phyloP scores from a whole-genome alignment of 2,888 invertebrate genomes.

The Iphiclides podalirius region DNA sequence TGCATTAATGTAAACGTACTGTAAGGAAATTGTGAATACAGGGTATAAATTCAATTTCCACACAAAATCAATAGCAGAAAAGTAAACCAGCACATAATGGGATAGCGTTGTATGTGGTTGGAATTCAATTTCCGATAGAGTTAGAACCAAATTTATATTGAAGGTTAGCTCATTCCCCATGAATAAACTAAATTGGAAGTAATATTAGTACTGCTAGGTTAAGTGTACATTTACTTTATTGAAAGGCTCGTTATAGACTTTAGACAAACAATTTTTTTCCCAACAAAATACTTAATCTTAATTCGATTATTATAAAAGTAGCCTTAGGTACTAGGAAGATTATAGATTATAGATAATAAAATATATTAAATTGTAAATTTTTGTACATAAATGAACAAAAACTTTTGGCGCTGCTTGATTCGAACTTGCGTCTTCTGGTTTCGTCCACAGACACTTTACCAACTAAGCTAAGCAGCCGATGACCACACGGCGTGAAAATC shows the following conservation, averaged over 20 bases:
- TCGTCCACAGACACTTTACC: too few species aligned
- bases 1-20: background rate
- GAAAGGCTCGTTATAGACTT: background rate
- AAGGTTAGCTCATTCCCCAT: constrained; percentile 32
- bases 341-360: too few species aligned
- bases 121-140: constrained; percentile 50
- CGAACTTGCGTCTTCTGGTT: too few species aligned
- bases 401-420: too few species aligned
- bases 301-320: too few species aligned
- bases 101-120: constrained; percentile 38
- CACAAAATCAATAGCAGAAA: constrained; percentile 35
- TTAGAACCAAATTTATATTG: constrained; percentile 42
- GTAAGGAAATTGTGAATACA: constrained; percentile 16
- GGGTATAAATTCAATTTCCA: constrained; percentile 16
- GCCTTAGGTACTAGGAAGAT: background rate
- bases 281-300: too few species aligned
- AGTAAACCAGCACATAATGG: constrained; percentile 33
- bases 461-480: too few species aligned
- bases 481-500: too few species aligned
- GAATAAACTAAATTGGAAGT: constrained; percentile 28
- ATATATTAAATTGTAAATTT: too few species aligned
- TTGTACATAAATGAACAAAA: too few species aligned
- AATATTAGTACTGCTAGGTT: constrained; percentile 25
- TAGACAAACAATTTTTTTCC: too few species aligned
- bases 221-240: constrained; percentile 14